These are phyloP conservation scores for Orientallactaga sibirica DNA, from an alignment of 2,797 vertebrate genomes.

Conservation along the genomic window DNA sequence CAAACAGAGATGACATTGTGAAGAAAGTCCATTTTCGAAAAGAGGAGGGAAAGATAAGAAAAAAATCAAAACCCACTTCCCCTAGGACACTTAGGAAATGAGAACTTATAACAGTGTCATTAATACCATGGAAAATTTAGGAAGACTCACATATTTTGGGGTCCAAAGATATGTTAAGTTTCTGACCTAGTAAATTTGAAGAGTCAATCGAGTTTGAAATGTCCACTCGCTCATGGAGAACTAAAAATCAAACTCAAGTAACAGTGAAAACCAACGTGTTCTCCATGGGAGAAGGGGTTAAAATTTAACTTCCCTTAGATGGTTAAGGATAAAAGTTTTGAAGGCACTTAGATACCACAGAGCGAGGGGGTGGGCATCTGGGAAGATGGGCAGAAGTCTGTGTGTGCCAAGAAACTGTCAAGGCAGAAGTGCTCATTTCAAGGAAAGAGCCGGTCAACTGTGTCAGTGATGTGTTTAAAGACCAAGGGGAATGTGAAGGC, in stretches of 20 bases:
- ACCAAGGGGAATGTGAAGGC: neutral
- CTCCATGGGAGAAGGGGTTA: neutral
- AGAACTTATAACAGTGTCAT: neutral
- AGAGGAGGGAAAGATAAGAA: neutral
- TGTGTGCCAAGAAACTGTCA: neutral
- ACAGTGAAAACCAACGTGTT: neutral
- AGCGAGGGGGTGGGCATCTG: neutral
- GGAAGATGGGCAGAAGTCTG: neutral
- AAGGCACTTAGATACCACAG: neutral
- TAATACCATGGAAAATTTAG: neutral
- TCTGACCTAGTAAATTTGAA: conserved; percentile 29
- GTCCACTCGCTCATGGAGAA: neutral
- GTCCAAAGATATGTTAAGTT: neutral
- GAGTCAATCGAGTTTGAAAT: neutral
- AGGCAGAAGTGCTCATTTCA: neutral
- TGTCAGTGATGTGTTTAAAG: conserved; percentile 5
- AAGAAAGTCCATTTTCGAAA: conserved; percentile 29
- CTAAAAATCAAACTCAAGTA: conserved; percentile 7
- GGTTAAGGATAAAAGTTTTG: neutral
- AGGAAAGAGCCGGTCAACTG: neutral
- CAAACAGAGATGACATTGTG: neutral
- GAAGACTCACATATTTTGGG: neutral
- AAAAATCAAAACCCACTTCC: neutral
- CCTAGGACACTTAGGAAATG: neutral
- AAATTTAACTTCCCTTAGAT: neutral